Evolutionary conservation across 2,888 invertebrate genomes (phyloP).

Genomic region (Philaethria dido): DNA sequence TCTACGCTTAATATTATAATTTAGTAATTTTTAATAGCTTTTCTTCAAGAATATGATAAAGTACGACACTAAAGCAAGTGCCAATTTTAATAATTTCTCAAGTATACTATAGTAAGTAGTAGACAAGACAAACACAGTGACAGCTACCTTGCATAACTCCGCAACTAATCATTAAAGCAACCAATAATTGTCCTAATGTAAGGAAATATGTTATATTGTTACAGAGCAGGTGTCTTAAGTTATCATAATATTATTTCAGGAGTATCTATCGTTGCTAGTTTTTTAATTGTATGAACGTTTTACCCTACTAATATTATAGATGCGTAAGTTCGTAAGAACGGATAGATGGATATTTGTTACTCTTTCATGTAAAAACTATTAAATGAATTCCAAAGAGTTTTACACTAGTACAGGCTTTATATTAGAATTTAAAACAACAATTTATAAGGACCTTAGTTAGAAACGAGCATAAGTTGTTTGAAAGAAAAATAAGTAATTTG

Average conservation of each 20-base stretch:
- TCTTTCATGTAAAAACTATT: no score
- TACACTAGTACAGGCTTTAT: no score
- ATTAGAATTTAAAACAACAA: no score
- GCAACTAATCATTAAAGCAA: slow-evolving; percentile 14
- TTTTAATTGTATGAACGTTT: no score
- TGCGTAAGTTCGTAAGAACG: no score
- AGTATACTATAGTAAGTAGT: not conserved
- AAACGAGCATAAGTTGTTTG: no score
- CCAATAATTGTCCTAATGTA: slow-evolving; percentile 9
- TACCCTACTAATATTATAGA: no score
- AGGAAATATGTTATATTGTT: not conserved
- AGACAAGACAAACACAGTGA: slow-evolving; percentile 18
- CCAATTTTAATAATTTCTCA: not conserved
- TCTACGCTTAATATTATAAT: not conserved
- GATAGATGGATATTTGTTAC: no score
- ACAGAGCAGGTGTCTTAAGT: not conserved
- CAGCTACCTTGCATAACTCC: slow-evolving; percentile 15
- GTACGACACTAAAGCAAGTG: not conserved
- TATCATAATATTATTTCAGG: not conserved
- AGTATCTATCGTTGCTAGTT: no score
- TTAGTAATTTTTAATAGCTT: not conserved
- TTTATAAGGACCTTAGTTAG: no score
- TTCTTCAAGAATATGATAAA: not conserved
- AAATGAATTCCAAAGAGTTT: no score
- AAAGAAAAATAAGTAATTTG: no score